phyloP scores from a whole-genome alignment of 2,888 invertebrate genomes.

The Macrophya annulata region DNA sequence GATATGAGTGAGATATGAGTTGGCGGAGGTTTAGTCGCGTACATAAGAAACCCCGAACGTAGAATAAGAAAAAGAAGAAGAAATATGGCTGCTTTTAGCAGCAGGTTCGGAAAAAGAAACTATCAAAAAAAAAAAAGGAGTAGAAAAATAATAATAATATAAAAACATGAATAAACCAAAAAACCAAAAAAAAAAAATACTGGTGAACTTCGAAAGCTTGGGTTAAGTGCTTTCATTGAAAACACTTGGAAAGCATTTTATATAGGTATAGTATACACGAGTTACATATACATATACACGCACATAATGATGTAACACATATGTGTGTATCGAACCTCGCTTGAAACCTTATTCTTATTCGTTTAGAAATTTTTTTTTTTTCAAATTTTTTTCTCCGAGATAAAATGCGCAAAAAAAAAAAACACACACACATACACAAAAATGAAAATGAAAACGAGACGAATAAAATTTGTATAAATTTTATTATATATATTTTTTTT shows the following conservation, averaged over 20 bases:
- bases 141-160: neutral
- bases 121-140: neutral
- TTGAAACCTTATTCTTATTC: neutral
- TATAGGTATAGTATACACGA: neutral
- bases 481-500: constrained; percentile 13
- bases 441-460: neutral
- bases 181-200: constrained; percentile 58
- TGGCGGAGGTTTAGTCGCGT: neutral
- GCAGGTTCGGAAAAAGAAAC: constrained; percentile 9
- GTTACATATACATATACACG: neutral
- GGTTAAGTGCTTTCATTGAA: constrained; percentile 66
- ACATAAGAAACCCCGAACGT: neutral
- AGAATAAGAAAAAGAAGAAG: constrained; percentile 43
- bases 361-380: neutral
- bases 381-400: neutral
- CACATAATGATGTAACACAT: neutral
- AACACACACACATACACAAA: too few relatives aligned
- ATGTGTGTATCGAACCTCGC: neutral
- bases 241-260: constrained; percentile 51
- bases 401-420: neutral
- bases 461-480: neutral
- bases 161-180: neutral
- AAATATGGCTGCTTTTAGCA: constrained; percentile 65
- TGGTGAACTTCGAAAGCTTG: constrained; percentile 59
- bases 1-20: neutral